Percentiles rank a stretch among this genome's conserved stretches.
These are phyloP conservation scores for Psilanteris sp. DNA, from an alignment of 1,140 invertebrate species.

Conservation along the genomic window DNA sequence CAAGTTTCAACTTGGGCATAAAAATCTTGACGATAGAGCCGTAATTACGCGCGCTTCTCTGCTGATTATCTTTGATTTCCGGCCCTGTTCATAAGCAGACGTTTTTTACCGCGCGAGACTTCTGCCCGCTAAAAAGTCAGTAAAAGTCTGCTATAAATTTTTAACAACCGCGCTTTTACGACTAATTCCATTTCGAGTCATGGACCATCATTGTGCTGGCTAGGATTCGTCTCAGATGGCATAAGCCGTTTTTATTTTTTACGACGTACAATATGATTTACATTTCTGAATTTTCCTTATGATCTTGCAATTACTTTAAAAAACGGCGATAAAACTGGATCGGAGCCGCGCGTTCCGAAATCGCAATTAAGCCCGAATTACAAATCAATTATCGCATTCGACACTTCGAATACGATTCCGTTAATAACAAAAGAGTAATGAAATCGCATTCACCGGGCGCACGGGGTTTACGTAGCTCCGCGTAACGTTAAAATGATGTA, in stretches of 20 bases:
- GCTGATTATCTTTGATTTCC: slow-evolving; percentile 49
- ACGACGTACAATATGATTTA: slow-evolving; percentile 43
- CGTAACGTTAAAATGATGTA: too few species aligned
- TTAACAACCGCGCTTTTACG: slow-evolving; percentile 51
- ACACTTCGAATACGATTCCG: too few species aligned
- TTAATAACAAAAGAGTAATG: too few species aligned
- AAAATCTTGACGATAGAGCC: slow-evolving; percentile 17
- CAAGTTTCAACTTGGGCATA: slow-evolving; percentile 13
- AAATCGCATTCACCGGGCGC: too few species aligned
- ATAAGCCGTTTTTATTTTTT: slow-evolving; percentile 53
- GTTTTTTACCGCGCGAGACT: slow-evolving; percentile 3
- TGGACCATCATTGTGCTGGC: slow-evolving; percentile 39
- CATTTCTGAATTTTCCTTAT: slow-evolving; percentile 44
- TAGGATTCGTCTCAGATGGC: slow-evolving; percentile 33
- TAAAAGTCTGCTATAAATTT: slow-evolving; percentile 50
- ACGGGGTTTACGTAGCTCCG: too few species aligned
- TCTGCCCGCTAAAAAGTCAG: slow-evolving; percentile 34
- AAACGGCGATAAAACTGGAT: slow-evolving; percentile 12
- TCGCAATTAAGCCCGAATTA: too few species aligned
- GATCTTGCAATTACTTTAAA: slow-evolving; percentile 25
- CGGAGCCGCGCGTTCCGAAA: too few species aligned
- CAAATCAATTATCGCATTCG: too few species aligned
- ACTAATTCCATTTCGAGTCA: slow-evolving; percentile 53
- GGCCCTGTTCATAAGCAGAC: slow-evolving; percentile 21
- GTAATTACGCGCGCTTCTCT: slow-evolving; percentile 24